These are phyloP conservation scores for Tupaia tana DNA, from an alignment of 2,113 vertebrate species.

Conservation along the genomic window DNA sequence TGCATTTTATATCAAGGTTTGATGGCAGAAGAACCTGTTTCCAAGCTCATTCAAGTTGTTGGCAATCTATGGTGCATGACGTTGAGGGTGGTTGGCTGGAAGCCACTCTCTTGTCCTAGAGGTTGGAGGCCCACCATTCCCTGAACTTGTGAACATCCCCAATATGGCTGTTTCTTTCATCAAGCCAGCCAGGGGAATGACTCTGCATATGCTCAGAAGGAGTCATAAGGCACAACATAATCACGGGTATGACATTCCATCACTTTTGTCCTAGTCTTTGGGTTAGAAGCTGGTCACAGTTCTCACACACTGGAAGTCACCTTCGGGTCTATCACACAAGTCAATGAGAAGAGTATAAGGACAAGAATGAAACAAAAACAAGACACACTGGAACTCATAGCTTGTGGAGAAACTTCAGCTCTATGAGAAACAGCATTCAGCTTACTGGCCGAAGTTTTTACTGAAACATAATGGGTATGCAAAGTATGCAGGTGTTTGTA, in stretches of 20 bases:
- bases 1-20: background rate
- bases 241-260: background rate
- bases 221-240: background rate
- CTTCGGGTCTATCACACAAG: background rate
- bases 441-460: background rate
- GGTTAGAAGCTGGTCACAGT: background rate
- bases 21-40: background rate
- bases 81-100: background rate
- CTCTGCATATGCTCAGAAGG: background rate
- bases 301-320: background rate
- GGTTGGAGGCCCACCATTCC: background rate
- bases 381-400: background rate
- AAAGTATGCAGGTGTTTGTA: background rate
- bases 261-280: background rate
- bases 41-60: background rate
- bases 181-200: background rate
- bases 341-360: background rate
- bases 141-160: background rate
- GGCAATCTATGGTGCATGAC: background rate
- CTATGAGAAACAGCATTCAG: background rate
- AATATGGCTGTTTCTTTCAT: background rate
- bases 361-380: background rate
- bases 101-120: background rate
- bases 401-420: background rate
- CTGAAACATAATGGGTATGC: background rate